Evolutionary conservation across 1,140 invertebrate species (phyloP), one percentile per base, ranked within the genome.

Genomic region (Gonioctena quinquepunctata): DNA sequence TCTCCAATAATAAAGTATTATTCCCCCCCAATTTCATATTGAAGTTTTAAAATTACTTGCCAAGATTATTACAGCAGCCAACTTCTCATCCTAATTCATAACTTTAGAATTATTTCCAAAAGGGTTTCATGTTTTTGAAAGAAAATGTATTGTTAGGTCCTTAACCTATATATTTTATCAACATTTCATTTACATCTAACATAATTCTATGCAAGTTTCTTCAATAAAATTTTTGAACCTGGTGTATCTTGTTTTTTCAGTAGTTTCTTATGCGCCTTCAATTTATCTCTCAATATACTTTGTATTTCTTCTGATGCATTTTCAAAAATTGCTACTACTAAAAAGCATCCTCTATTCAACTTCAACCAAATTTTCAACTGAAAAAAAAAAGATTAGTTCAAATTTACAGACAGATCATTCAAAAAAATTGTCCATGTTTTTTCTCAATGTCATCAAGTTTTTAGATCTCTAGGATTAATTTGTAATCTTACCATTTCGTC

Each of bases 271-370:
- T 78, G 27, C 13, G 74, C 72, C 23, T 72, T 71, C 19, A 84
- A 60, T 57, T 74, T 69, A 7, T 65, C 13, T 73, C 83, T 83
- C 1, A 84, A 11, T 16, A 71, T 60, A 26, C 75, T 62, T 28
- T 76, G 72, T n/a, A 73, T 59, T 11, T 68, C 70, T 16, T 72
- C 62, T 1, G 73, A 66, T 59, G 81, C 82, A 71, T 87, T 85
- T 78, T 89, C 87, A 54, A 86, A 75, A 13, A 87, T 66, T 25
- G 85, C 77, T 7, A 90, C 73, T 52, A 91, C 77, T 7, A 91
- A 76, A 71, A 90, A 91, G 64, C 88, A 90, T 3, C 85, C 88
- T 60, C 90, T 84, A 75, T 91, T 91, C 22, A 85, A 83, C 66
- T 82, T 74, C 48, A 89, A 78, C 88, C 88, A 90, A 19, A 75